Conservation (phyloP, 2,888 invertebrate species). For the Anarsia innoxiella region DNA sequence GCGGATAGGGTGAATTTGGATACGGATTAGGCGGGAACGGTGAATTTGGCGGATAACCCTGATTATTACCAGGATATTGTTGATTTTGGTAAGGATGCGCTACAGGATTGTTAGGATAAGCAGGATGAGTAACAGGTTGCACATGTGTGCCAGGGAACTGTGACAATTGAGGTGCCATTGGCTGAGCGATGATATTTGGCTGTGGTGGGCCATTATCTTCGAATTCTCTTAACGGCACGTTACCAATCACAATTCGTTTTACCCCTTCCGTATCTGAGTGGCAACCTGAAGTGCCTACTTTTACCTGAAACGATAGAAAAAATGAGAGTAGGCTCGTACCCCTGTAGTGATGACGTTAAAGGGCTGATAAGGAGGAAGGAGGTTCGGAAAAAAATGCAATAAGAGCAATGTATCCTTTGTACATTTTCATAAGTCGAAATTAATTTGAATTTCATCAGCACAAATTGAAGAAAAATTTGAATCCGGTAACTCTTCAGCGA, state of each 20-base stretch:
- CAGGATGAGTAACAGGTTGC: too few relatives aligned
- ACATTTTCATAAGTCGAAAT: too few relatives aligned
- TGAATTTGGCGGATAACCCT: slow-evolving; percentile 16
- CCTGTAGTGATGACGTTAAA: too few relatives aligned
- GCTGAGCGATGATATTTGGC: slow-evolving; percentile 30
- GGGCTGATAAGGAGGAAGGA: too few relatives aligned
- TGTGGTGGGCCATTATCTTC: slow-evolving; percentile 31
- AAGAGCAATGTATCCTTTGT: too few relatives aligned
- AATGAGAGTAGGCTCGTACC: too few relatives aligned
- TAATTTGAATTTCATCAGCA: too few relatives aligned
- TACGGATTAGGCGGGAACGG: slow-evolving; percentile 21
- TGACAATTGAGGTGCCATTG: slow-evolving; percentile 19
- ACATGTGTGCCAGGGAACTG: slow-evolving; percentile 19
- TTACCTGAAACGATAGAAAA: slow-evolving; percentile 41
- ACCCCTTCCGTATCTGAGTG: slow-evolving; percentile 35
- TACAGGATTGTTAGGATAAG: slow-evolving; percentile 21
- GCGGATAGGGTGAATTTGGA: slow-evolving; percentile 16
- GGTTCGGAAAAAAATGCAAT: too few relatives aligned
- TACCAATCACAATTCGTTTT: slow-evolving; percentile 41
- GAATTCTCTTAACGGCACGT: slow-evolving; percentile 40
- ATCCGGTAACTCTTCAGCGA: too few relatives aligned
- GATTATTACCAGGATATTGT: slow-evolving; percentile 11
- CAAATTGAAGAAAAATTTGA: too few relatives aligned
- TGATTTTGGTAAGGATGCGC: slow-evolving; percentile 1
- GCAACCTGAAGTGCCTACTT: slow-evolving; percentile 38